These are phyloP conservation scores for Pilophorus perplexus DNA, from an alignment of 2,888 invertebrate genomes.

Conservation along the genomic window DNA sequence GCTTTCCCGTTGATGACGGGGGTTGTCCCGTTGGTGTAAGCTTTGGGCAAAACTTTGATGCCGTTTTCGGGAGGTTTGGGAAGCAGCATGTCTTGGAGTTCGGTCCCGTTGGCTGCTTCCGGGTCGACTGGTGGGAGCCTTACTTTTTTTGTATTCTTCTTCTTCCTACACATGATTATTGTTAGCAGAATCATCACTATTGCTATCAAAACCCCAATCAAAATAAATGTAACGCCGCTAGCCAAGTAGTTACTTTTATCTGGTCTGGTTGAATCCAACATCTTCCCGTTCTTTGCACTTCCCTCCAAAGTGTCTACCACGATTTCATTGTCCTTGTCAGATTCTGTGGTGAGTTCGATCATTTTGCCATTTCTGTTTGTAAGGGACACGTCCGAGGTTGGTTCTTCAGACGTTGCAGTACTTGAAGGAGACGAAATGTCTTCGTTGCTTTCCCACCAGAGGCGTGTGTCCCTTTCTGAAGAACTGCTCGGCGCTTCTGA, in stretches of 20 bases:
- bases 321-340: not conserved
- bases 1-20: conserved; percentile 40
- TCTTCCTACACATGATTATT: conserved; percentile 9
- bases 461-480: not conserved
- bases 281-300: not conserved
- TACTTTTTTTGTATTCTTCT: conserved; percentile 29
- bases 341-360: conserved; percentile 16
- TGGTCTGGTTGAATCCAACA: not conserved
- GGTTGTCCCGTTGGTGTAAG: conserved; percentile 38
- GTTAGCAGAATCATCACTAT: conserved; percentile 18
- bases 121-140: conserved; percentile 43
- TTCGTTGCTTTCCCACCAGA: conserved; percentile 12
- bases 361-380: not conserved
- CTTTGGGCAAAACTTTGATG: conserved; percentile 44
- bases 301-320: not conserved
- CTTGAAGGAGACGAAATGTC: not conserved
- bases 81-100: conserved; percentile 48
- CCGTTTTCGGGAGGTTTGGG: conserved; percentile 47
- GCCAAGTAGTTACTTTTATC: conserved; percentile 1
- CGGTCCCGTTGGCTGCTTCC: conserved; percentile 46
- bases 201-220: conserved; percentile 17
- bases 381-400: not conserved
- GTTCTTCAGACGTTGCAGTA: not conserved
- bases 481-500: not conserved
- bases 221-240: conserved; percentile 13